Evolutionary conservation across 2,113 vertebrate species (phyloP), one percentile per base, ranked within the genome.

Genomic region (Pyxicephalus adspersus): DNA sequence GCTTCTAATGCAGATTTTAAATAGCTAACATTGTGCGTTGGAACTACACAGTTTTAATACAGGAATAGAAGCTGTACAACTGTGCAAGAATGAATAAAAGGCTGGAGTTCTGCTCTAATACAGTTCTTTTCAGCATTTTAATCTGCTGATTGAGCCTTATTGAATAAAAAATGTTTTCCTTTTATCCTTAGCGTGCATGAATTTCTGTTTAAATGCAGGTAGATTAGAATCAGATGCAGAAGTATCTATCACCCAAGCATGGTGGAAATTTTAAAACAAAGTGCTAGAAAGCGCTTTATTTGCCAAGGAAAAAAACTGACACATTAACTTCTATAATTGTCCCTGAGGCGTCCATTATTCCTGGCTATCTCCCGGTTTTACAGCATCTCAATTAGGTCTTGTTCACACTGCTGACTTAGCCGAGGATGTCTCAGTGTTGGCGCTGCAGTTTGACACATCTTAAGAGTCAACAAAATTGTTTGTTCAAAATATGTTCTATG

Each of bases 361-460:
- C 64, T 29, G 26, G 5, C 63, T 22, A 34, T 67, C 64, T 67
- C 19, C 22, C 13, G 76, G 25, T 17, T 66, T 77, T 52, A 66
- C 16, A 52, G 45, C 61, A 55, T 29, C 75, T 85, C 87, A 84
- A 70, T 86, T 83, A 87, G 83, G 85, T 76, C 85, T 80, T 81
- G 85, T 26, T n/a, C 86, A 38, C 68, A 38, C 45, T 78, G 76
- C 76, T 78, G 76, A 78, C 26, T 66, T 65, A 79, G 86, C 87
- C 76, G 84, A 75, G 87, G 13, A 16, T n/a, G 25, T 13, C 28
- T 20, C 65, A 26, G 84, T 54, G 55, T 65, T 65, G 76, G 83
- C 89, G 87, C 89, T 87, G 85, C 85, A 86, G 85, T 86, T 87
- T 86, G 87, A 86, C 84, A 86, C 83, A 83, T 86, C 85, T 87